These are phyloP conservation scores for Siderastrea siderea DNA, from an alignment of 92 coral and sea anemone species.

Conservation along the genomic window DNA sequence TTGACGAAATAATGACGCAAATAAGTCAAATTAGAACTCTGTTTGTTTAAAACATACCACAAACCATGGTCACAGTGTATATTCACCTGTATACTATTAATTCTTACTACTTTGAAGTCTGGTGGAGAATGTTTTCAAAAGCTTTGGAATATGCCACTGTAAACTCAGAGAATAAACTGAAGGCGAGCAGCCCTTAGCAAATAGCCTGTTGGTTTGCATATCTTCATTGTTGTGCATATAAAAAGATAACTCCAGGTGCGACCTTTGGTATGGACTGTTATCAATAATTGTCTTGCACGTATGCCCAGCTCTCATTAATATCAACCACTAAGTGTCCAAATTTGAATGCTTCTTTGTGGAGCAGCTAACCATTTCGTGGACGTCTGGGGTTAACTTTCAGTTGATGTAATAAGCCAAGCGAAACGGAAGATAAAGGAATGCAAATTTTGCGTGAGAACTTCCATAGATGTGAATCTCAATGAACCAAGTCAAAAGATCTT, in stretches of 20 bases:
- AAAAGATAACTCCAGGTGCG: conserved; percentile 5
- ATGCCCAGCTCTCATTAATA: not conserved
- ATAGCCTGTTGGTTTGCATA: not conserved
- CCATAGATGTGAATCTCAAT: conserved; percentile 27
- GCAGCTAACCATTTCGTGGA: not conserved
- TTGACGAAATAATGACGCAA: conserved; percentile 37
- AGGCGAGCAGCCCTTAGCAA: too few species aligned
- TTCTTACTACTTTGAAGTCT: not conserved
- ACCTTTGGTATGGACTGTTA: not conserved
- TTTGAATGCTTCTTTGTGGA: not conserved
- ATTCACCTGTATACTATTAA: not conserved
- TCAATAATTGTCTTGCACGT: not conserved
- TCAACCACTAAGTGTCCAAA: not conserved
- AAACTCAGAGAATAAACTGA: too few species aligned
- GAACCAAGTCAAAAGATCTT: not conserved
- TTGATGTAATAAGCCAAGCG: conserved; percentile 14
- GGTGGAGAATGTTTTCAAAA: not conserved
- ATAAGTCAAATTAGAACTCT: not conserved
- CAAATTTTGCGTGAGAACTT: conserved; percentile 59
- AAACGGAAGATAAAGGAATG: conserved; percentile 19
- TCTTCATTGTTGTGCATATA: not conserved
- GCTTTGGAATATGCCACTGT: not conserved
- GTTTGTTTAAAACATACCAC: not conserved
- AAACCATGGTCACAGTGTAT: not conserved
- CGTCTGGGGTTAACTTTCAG: not conserved